Evolutionary conservation across 2,797 vertebrate species (phyloP).

Genomic region (Myotis planiceps): DNA sequence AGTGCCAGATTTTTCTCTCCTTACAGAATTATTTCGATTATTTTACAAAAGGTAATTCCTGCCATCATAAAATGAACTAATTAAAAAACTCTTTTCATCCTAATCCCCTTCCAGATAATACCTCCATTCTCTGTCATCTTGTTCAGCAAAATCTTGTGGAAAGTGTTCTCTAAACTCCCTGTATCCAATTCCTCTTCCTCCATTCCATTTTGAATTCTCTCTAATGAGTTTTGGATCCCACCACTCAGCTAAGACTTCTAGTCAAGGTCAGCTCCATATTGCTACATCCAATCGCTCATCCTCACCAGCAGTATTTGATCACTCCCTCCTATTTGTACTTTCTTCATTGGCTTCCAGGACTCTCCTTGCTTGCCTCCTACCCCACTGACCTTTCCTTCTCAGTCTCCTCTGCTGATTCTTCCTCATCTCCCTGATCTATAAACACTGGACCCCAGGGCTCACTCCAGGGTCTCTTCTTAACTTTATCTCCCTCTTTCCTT

Average conservation of each 20-base stretch:
- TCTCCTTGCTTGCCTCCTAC: background rate
- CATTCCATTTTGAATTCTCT: background rate
- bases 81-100: background rate
- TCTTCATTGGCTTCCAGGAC: background rate
- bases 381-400: background rate
- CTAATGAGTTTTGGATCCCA: background rate
- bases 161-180: background rate
- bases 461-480: background rate
- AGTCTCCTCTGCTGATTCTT: background rate
- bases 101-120: background rate
- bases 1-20: background rate
- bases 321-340: background rate
- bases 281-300: background rate
- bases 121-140: background rate
- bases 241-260: background rate
- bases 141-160: background rate
- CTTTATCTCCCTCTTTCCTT: background rate
- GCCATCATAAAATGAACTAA: background rate
- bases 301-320: background rate
- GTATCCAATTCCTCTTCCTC: background rate
- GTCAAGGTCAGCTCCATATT: background rate
- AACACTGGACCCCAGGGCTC: background rate
- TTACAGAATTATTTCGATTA: background rate
- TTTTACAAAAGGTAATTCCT: background rate
- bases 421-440: background rate